A percentile compares a stretch with the other conserved stretches of the same genome.
Conservation (phyloP, 2,797 vertebrate species). For the Micrastur ruficollis region DNA sequence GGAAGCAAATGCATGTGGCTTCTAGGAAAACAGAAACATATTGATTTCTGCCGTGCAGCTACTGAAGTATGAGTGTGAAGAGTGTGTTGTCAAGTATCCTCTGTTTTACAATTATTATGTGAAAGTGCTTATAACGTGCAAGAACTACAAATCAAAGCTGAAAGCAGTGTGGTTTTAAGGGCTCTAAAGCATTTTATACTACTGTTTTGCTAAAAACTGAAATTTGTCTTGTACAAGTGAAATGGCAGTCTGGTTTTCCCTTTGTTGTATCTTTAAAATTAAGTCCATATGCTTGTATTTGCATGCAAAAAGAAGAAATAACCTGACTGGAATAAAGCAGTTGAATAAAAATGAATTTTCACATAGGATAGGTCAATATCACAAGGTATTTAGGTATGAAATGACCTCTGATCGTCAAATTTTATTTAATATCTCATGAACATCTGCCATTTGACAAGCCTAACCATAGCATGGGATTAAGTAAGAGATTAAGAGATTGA, state of each 20-base stretch:
- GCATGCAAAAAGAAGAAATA: not conserved
- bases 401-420: not conserved
- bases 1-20: not conserved
- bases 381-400: not conserved
- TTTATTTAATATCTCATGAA: not conserved
- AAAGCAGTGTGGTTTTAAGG: not conserved
- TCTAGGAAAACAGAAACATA: not conserved
- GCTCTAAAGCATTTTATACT: not conserved
- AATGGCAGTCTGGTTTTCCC: not conserved
- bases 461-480: not conserved
- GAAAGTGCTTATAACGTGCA: not conserved
- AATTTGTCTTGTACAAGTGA: not conserved
- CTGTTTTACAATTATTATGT: not conserved
- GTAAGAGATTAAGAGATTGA: not conserved
- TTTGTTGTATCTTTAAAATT: not conserved
- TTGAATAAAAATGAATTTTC: not conserved
- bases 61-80: not conserved
- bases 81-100: not conserved
- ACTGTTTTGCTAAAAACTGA: not conserved
- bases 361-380: not conserved
- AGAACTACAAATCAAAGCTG: not conserved
- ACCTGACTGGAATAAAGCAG: not conserved
- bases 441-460: not conserved
- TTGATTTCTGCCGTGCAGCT: not conserved
- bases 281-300: not conserved